Evolutionary conservation across 2,888 invertebrate genomes (phyloP), one percentile per base, ranked within the genome.

Genomic region (Serripes groenlandicus): DNA sequence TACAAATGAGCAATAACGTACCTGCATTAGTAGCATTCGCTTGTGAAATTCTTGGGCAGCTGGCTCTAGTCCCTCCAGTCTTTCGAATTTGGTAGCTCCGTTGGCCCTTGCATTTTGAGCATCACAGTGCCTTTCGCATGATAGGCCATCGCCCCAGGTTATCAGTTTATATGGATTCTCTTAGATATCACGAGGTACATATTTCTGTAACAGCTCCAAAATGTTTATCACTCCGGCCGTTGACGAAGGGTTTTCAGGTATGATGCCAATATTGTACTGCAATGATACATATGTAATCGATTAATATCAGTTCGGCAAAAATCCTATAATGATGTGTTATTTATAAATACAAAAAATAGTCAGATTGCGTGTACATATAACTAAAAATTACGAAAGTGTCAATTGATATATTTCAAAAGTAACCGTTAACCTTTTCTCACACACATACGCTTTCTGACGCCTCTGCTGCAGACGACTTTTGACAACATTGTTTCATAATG

Each of bases 251-350:
- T 84, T 81, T 69, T 81, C 82, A 9, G 83, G 71, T 15, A 78
- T 58, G 15, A 81, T 62, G 2, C 88, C 88, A 9, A 85, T 70
- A 49, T 86, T 88, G 21, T 81, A 73, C 85, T 85, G n/a, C n/a
- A n/a, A n/a, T n/a, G n/a, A 71, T 60, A 42, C 83, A 21, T 21
- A 28, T 34, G 37, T 15, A 42, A n/a, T n/a, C n/a, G n/a, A 42
- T 42, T 42, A 42, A 42, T 11, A 15, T 15, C n/a, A n/a, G n/a
- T n/a, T n/a, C n/a, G n/a, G n/a, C n/a, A n/a, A n/a, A n/a, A n/a
- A n/a, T n/a, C n/a, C n/a, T n/a, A n/a, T n/a, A n/a, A n/a, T n/a
- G n/a, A n/a, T n/a, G n/a, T n/a, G n/a, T n/a, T n/a, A n/a, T n/a
- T n/a, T n/a, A n/a, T n/a, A n/a, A n/a, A n/a, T n/a, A n/a, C n/a